Evolutionary conservation across 2,113 vertebrate genomes (phyloP).

Genomic region (Cyanistes caeruleus): DNA sequence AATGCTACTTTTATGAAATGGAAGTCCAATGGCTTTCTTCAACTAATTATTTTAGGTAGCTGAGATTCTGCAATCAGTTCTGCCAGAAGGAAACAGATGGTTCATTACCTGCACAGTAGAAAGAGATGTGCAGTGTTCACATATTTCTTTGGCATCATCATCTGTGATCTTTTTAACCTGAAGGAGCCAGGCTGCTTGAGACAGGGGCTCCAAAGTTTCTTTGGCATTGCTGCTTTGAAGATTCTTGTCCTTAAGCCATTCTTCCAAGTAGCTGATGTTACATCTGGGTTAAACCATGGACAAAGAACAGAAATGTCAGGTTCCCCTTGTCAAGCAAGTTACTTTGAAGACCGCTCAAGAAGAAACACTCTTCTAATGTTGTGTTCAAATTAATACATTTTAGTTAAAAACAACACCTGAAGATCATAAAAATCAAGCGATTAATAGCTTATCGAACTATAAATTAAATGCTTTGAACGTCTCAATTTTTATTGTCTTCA

Average conservation of each 20-base stretch:
- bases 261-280: constrained; percentile 97
- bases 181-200: constrained; percentile 93
- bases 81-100: background rate
- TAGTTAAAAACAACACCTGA: background rate
- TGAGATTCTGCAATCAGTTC: background rate
- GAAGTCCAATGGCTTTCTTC: background rate
- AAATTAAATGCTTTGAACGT: background rate
- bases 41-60: background rate
- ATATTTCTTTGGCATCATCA: constrained; percentile 89
- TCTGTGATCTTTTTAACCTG: constrained; percentile 96
- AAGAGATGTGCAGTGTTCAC: constrained; percentile 85
- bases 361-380: background rate
- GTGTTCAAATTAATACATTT: background rate
- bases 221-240: constrained; percentile 84
- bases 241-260: constrained; percentile 95
- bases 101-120: constrained; percentile 87
- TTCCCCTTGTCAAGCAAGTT: background rate
- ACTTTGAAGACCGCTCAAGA: background rate
- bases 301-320: background rate
- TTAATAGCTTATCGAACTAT: background rate
- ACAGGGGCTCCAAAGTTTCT: constrained; percentile 88
- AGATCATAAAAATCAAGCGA: background rate
- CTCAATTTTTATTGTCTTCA: background rate
- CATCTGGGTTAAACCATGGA: constrained; percentile 77
- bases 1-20: background rate